Evolutionary conservation across 2,888 invertebrate species (phyloP), one percentile per base, ranked within the genome.

Genomic region (Watsonalla cultraria): DNA sequence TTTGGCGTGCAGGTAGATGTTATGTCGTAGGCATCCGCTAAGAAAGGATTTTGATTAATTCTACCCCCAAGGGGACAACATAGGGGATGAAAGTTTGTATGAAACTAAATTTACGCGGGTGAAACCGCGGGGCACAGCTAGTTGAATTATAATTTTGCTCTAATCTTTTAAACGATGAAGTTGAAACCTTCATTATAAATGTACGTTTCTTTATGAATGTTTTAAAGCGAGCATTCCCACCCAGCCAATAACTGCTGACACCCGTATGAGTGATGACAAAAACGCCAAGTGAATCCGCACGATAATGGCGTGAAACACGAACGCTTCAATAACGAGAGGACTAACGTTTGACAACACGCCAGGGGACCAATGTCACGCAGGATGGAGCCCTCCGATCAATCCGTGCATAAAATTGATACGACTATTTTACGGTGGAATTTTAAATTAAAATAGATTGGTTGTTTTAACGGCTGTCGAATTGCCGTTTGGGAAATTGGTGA

Each of bases 291-390:
- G 51, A 47, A 8, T 24, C 24, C 47, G 47, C 5, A 37, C 37
- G 14, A 48, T 48, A 37, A 37, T 48, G 37, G 48, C 37, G 48
- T 48, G 15, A 49, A 49, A 49, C 49, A 49, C 39, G 49, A 49
- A 49, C 37, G 37, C 37, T 49, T 49, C 37, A 49, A 39, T 49
- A 49, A 49, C 11, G 49, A 49, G 15, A 11, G 11, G 42, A 42
- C 42, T 42, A 37, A 42, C 42, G 42, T 42, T 42, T 42, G 42
- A 42, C 42, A 42, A 42, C 11, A 42, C 42, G 42, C 42, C 42
- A 42, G 42, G 42, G 42, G 42, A 42, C 42, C 42, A 42, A 42
- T 42, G 42, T 42, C 42, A 42, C 42, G 42, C 42, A 11, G 42
- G 42, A 42, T 42, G 42, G 42, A 42, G 11, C 42, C 42, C 42